A percentile compares a stretch with the other conserved stretches of the same genome.
Conservation (phyloP, 2,113 vertebrate species). For the Atractosteus spatula region DNA sequence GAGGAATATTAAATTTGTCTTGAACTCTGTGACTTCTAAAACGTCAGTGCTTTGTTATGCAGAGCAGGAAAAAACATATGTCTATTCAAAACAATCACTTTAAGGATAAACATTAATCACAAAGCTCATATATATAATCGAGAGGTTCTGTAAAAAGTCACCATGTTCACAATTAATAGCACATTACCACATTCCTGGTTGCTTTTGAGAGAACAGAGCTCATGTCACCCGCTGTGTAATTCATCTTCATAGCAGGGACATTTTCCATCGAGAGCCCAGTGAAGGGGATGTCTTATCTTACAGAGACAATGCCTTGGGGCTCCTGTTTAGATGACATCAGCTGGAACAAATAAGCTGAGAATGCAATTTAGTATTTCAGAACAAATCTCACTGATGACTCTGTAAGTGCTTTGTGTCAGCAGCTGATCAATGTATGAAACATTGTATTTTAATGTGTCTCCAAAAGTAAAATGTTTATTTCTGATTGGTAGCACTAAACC, state of each 20-base stretch:
- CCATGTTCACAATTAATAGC: slow-evolving; percentile 66
- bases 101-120: neutral
- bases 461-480: slow-evolving; percentile 38
- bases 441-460: slow-evolving; percentile 48
- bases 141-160: neutral
- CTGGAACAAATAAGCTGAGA: slow-evolving; percentile 80
- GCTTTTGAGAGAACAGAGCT: slow-evolving; percentile 46
- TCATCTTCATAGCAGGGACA: slow-evolving; percentile 69
- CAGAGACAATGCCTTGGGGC: slow-evolving; percentile 67
- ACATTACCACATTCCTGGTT: slow-evolving; percentile 53
- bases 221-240: slow-evolving; percentile 62
- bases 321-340: slow-evolving; percentile 75
- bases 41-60: too few relatives aligned
- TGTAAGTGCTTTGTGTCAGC: slow-evolving; percentile 70
- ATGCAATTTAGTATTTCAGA: slow-evolving; percentile 59
- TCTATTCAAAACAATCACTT: neutral
- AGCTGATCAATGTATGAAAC: slow-evolving; percentile 36
- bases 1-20: neutral
- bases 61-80: neutral
- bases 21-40: neutral
- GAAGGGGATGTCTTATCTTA: slow-evolving; percentile 60
- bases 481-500: slow-evolving; percentile 22
- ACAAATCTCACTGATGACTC: slow-evolving; percentile 56
- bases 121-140: too few relatives aligned
- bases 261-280: slow-evolving; percentile 47